These are phyloP conservation scores for Drosophila tristis DNA, from an alignment of 1,140 invertebrate species.

Conservation along the genomic window DNA sequence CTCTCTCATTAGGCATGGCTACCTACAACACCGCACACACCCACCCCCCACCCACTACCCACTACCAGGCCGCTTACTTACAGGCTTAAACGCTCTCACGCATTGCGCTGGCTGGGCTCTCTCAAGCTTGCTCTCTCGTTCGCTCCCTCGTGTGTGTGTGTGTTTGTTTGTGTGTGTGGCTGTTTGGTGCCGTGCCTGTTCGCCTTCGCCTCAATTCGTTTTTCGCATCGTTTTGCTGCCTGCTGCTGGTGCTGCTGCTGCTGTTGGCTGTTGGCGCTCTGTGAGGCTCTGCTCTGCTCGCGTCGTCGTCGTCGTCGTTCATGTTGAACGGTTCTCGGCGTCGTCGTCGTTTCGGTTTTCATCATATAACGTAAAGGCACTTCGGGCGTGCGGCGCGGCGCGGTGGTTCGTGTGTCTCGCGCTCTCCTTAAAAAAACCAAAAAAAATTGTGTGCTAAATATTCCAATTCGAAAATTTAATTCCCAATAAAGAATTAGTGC, in stretches of 20 bases:
- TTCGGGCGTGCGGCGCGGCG: too few relatives aligned
- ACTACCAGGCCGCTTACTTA: background rate
- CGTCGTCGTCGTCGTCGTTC: slow-evolving; percentile 34
- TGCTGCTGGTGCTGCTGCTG: too few relatives aligned
- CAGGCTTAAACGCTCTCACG: slow-evolving; percentile 14
- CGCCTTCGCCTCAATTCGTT: slow-evolving; percentile 59
- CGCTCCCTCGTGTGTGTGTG: background rate
- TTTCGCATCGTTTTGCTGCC: slow-evolving; percentile 42
- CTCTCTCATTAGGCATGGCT: slow-evolving; percentile 10
- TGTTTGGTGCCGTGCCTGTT: slow-evolving; percentile 12
- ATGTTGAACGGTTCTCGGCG: slow-evolving; percentile 18
- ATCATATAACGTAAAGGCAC: slow-evolving; percentile 30
- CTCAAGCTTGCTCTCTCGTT: slow-evolving; percentile 14
- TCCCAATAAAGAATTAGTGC: too few relatives aligned
- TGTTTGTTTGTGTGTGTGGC: slow-evolving; percentile 9
- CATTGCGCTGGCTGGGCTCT: slow-evolving; percentile 30
- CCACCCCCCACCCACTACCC: background rate
- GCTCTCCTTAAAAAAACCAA: slow-evolving; percentile 5
- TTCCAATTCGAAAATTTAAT: too few relatives aligned
- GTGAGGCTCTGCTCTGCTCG: slow-evolving; percentile 12
- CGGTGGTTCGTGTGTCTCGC: too few relatives aligned
- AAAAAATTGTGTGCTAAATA: slow-evolving; percentile 5
- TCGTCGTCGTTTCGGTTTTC: slow-evolving; percentile 51
- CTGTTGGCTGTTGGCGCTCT: slow-evolving; percentile 2
- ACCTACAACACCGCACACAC: background rate